These are phyloP conservation scores for Hemaris fuciformis DNA, from an alignment of 2,888 invertebrate genomes.

Conservation along the genomic window DNA sequence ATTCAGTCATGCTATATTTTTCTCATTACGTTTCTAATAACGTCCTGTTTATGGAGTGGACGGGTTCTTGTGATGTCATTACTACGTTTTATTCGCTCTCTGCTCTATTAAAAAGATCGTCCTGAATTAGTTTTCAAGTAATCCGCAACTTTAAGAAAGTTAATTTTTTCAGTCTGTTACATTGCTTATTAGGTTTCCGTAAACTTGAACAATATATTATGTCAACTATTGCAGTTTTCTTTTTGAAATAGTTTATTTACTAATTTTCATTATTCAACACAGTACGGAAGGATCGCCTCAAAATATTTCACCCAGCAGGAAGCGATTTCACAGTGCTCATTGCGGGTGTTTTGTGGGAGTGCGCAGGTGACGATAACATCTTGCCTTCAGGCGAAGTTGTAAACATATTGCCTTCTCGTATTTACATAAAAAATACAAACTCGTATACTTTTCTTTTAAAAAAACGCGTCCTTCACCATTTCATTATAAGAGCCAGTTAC, in stretches of 20 bases:
- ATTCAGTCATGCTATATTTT: background rate
- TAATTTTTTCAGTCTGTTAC: too few relatives aligned
- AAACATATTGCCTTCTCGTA: background rate
- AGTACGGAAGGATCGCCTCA: background rate
- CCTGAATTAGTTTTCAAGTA: background rate
- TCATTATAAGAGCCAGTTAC: background rate
- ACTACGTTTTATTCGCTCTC: background rate
- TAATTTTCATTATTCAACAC: background rate
- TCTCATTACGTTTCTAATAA: background rate
- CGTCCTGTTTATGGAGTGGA: background rate
- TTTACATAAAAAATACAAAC: background rate
- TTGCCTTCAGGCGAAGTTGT: background rate
- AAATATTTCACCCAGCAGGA: background rate
- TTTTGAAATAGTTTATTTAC: too few relatives aligned
- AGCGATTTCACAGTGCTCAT: background rate
- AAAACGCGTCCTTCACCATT: background rate
- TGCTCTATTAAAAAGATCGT: background rate
- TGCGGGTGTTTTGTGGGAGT: background rate
- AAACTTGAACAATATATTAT: too few relatives aligned
- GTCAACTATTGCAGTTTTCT: too few relatives aligned
- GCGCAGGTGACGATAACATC: background rate
- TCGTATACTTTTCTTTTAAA: background rate
- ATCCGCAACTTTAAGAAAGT: too few relatives aligned
- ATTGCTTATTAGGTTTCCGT: too few relatives aligned
- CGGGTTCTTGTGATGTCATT: background rate